These are phyloP conservation scores for Xestia rhomboidea DNA, from an alignment of 2,888 invertebrate species.

Conservation along the genomic window DNA sequence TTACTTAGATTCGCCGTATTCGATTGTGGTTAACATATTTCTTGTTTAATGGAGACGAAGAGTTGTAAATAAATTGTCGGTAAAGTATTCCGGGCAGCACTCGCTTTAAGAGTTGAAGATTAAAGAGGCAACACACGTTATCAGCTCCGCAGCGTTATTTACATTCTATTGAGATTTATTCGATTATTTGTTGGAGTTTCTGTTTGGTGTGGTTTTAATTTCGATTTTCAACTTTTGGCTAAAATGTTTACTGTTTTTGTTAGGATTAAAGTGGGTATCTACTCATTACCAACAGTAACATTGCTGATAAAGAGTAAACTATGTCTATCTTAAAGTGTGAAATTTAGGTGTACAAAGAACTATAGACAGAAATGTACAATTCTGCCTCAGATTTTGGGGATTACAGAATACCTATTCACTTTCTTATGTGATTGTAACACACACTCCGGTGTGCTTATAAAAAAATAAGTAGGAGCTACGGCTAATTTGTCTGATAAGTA, in stretches of 20 bases:
- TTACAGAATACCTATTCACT: background rate
- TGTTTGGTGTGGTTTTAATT: conserved; percentile 32
- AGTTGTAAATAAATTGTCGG: conserved; percentile 74
- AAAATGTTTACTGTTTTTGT: background rate
- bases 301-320: background rate
- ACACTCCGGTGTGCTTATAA: background rate
- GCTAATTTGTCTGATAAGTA: background rate
- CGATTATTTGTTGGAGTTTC: conserved; percentile 38
- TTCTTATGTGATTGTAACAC: background rate
- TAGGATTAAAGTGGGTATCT: background rate
- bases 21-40: conserved; percentile 81
- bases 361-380: background rate
- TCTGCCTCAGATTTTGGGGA: background rate
- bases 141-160: conserved; percentile 60
- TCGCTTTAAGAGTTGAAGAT: conserved; percentile 62
- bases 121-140: conserved; percentile 63
- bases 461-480: background rate
- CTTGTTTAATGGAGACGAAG: conserved; percentile 80
- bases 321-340: background rate
- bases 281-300: background rate
- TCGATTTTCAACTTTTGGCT: background rate
- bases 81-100: conserved; percentile 63
- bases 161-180: conserved; percentile 64
- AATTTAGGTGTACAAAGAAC: background rate
- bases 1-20: conserved; percentile 82